Evolutionary conservation across 2,113 vertebrate genomes (phyloP), one percentile per base, ranked within the genome.

Genomic region (Parus major): DNA sequence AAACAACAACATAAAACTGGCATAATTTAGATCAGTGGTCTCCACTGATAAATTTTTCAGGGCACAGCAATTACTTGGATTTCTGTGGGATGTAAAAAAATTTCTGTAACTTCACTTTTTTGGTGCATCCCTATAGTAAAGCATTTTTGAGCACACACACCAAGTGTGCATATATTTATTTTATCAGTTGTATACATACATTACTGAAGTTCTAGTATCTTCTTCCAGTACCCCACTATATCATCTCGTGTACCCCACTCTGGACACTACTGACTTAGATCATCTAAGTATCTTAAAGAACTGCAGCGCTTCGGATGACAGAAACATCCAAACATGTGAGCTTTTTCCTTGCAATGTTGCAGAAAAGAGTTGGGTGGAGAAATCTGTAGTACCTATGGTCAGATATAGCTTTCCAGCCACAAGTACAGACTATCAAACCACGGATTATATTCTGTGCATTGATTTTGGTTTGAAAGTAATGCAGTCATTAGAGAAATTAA

Each of bases 381-480:
- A 63, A 75, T 31, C 35, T 25, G 11, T 70, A 53, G 19, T 39
- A 8, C 2, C 23, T 41, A 19, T 11, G 7, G 27, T 78, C 29
- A 65, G 18, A 84, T 36, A 56, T 0, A 65, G 25, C 65, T 66
- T 78, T 24, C 22, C 39, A 73, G 28, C 22, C 50, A 49, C 18
- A 57, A 57, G 4, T 21, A 49, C 11, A 59, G 47, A 39, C 23
- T 82, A 28, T 8, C 12, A 55, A 79, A 68, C 14, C 25, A 61
- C 0, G 0, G 72, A 72, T 29, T 59, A 64, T 16, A 55, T 42
- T 64, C 39, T 76, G 17, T 4, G 3, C 25, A 35, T 7, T 5
- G 0, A 78, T 69, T 78, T 47, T 56, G 5, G 10, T 73, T 78
- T 70, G 47, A 87, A 76, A 86, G 69, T 41, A 59, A 83, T 33